Evolutionary conservation across 2,113 vertebrate species (phyloP).

Genomic region (Hypanus sabinus): DNA sequence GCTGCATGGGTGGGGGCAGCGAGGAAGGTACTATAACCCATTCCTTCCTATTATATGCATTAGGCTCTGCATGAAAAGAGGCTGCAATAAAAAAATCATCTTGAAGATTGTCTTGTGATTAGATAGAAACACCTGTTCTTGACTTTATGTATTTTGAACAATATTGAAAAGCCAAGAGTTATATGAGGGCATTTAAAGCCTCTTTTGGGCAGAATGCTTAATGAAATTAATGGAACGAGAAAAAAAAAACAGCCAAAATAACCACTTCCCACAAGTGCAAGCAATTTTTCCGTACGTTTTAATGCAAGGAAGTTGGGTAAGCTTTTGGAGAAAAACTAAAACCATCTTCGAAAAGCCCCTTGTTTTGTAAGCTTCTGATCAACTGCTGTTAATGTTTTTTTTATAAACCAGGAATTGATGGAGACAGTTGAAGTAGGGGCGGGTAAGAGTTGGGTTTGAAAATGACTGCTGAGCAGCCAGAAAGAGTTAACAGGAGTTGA

Average conservation of each 20-base stretch:
- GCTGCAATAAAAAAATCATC: background rate
- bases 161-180: background rate
- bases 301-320: background rate
- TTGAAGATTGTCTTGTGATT: background rate
- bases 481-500: conserved; percentile 12
- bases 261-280: background rate
- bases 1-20: no score
- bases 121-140: background rate
- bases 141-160: background rate
- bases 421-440: background rate
- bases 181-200: background rate
- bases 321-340: background rate
- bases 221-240: background rate
- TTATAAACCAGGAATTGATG: no score
- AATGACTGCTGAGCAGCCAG: background rate
- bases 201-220: background rate
- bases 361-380: background rate
- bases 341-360: background rate
- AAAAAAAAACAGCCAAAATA: background rate
- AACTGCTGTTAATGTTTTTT: background rate
- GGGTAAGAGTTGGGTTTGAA: no score
- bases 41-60: background rate
- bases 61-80: background rate
- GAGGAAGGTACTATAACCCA: background rate
- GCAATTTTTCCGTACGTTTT: background rate